These are phyloP conservation scores for Psilopsiagon aymara DNA, from an alignment of 2,113 vertebrate species.

Conservation along the genomic window DNA sequence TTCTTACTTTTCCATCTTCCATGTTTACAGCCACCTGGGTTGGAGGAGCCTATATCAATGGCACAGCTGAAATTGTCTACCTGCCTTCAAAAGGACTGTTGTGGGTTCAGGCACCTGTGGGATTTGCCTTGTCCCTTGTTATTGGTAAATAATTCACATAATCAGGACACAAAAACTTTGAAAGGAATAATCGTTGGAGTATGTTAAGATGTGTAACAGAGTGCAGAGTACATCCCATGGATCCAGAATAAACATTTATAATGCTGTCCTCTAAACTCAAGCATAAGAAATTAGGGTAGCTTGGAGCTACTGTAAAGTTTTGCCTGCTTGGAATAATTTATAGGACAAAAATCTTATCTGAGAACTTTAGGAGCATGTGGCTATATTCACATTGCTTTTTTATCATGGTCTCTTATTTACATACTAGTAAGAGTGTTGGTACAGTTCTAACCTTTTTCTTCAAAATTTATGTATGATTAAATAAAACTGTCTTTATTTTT, in stretches of 20 bases:
- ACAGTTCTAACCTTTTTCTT: neutral
- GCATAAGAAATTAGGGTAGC: neutral
- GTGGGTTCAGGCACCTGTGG: slow-evolving; percentile 84
- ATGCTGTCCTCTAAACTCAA: neutral
- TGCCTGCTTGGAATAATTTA: neutral
- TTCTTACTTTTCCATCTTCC: neutral
- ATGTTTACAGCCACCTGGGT: slow-evolving; percentile 82
- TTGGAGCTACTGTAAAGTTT: neutral
- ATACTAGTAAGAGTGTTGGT: neutral
- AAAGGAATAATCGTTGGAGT: neutral
- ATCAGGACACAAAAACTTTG: neutral
- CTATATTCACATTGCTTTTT: neutral
- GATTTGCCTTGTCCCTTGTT: slow-evolving; percentile 82
- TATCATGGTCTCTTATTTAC: neutral
- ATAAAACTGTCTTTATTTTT: neutral
- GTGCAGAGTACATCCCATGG: neutral
- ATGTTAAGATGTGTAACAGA: neutral
- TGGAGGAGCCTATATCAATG: slow-evolving; percentile 85
- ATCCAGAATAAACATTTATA: neutral
- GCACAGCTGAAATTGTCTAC: slow-evolving; percentile 84
- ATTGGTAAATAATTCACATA: slow-evolving; percentile 72
- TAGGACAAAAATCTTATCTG: neutral
- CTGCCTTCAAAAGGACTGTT: slow-evolving; percentile 80
- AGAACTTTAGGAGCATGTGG: neutral
- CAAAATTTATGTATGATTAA: neutral